A percentile compares a stretch with the other conserved stretches of the same genome.
phyloP scores from a whole-genome alignment of 2,113 vertebrate species.

The Stomatorhinus ivindoensis region DNA sequence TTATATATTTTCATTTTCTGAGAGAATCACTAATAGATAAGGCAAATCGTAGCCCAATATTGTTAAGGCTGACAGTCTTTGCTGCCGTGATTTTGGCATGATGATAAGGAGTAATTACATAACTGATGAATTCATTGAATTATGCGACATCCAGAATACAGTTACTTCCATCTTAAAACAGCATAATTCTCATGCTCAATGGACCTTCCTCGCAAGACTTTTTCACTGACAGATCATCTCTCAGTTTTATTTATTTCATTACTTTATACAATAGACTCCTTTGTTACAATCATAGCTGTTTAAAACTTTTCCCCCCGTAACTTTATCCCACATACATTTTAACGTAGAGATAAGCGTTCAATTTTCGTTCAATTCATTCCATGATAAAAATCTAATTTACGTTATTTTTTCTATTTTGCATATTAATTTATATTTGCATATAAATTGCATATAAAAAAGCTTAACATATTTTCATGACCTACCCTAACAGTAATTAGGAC shows the following conservation, averaged over 20 bases:
- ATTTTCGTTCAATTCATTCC: slow-evolving; percentile 7
- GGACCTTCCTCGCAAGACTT: not conserved
- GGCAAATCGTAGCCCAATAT: not conserved
- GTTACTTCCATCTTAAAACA: not conserved
- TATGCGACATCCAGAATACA: not conserved
- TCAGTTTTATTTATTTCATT: not conserved
- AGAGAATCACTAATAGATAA: not conserved
- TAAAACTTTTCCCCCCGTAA: not conserved
- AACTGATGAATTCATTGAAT: not conserved
- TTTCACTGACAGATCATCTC: not conserved
- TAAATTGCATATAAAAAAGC: slow-evolving; percentile 11
- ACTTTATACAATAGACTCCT: not conserved
- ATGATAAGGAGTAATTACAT: not conserved
- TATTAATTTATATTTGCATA: slow-evolving; percentile 16
- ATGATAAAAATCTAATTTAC: slow-evolving; percentile 14
- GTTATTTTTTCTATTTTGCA: slow-evolving; percentile 13
- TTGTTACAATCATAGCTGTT: not conserved
- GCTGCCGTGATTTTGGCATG: not conserved
- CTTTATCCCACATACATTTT: not conserved
- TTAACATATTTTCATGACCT: slow-evolving; percentile 9
- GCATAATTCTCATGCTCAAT: not conserved
- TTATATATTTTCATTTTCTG: not conserved
- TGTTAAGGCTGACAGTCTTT: not conserved
- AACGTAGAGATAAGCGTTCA: not conserved
- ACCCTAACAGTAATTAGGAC: not conserved